Evolutionary conservation across 2,888 invertebrate species (phyloP), one percentile per base, ranked within the genome.

Genomic region (Caenorhabditis parvicauda): DNA sequence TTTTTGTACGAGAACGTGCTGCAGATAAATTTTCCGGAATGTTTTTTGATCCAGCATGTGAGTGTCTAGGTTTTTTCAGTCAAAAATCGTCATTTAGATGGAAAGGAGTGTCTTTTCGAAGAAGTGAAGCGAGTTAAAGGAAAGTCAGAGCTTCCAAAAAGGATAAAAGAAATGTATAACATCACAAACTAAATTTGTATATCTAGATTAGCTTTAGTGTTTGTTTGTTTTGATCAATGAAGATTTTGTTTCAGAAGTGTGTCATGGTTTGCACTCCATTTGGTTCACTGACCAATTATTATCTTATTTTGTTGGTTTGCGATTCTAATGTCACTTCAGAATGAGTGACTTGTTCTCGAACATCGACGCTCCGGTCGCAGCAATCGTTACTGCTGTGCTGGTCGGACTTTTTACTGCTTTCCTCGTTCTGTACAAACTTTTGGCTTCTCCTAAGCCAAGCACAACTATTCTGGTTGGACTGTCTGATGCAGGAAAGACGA

Each of bases 401-500:
- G 44, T 65, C 39, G 66, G 66, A 29, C 32, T 63, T 17, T 21
- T 59, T 19, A 66, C 62, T 1, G 41, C 57, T 14, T 25, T 66
- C 27, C 27, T 66, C 32, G 25, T 68, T 25, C 25, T 65, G 17
- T 32, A n/a, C 12, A 41, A 41, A 14, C 6, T 41, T n/a, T 41
- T 41, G 7, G 41, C 19, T 41, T 41, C 41, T 9, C n/a, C 59
- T 5, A 70, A 66, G 39, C 64, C 58, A 12, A 66, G 74, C 48
- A 74, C 74, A 17, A 86, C 94, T 46, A 83, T 93, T 53, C 79
- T 94, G 12, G 88, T 89, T 50, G 95, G 95, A 2, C 85, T 92
- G 2, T 89, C 89, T 72, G 91, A 92, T 81, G 88, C 90, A 28
- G 94, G 94, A 19, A 95, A 95, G 85, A 93, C 93, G 2, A 84